Evolutionary conservation across 1,140 invertebrate genomes (phyloP).

Genomic region (Euura saliciscinereae): DNA sequence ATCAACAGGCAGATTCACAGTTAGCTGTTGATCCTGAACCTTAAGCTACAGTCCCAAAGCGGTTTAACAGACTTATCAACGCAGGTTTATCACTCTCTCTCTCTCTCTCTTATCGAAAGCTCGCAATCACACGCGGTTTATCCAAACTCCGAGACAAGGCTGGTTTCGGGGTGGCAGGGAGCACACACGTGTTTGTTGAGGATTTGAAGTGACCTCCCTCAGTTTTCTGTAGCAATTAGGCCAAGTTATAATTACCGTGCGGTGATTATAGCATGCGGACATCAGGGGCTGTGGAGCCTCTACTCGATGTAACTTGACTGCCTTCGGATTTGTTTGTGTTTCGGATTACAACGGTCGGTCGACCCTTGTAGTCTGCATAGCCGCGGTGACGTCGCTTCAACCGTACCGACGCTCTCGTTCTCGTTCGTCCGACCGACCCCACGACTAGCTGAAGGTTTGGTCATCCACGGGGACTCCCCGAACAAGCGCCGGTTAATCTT

Average conservation of each 20-base stretch:
- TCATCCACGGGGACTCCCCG: background rate
- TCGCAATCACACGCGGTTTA: background rate
- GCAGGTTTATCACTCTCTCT: too few species aligned
- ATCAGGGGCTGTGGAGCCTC: conserved; percentile 4
- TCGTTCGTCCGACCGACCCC: background rate
- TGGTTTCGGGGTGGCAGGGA: background rate
- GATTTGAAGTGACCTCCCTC: conserved; percentile 10
- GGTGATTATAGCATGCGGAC: conserved; percentile 25
- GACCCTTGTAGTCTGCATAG: conserved; percentile 6
- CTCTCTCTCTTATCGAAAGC: background rate
- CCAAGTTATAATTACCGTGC: conserved; percentile 35
- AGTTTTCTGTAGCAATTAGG: conserved; percentile 29
- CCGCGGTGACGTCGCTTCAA: conserved; percentile 1
- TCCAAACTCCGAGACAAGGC: background rate
- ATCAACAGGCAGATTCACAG: too few species aligned
- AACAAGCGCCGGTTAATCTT: conserved; percentile 19
- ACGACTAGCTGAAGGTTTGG: background rate
- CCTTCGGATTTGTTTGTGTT: conserved; percentile 40
- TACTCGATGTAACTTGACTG: conserved; percentile 10
- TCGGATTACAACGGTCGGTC: conserved; percentile 34
- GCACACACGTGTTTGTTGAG: background rate
- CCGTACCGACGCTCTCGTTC: background rate
- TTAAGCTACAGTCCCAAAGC: too few species aligned
- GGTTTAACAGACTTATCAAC: too few species aligned
- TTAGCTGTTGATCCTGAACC: too few species aligned